Conservation (phyloP, 2,113 vertebrate genomes). For the Oriolus oriolus region DNA sequence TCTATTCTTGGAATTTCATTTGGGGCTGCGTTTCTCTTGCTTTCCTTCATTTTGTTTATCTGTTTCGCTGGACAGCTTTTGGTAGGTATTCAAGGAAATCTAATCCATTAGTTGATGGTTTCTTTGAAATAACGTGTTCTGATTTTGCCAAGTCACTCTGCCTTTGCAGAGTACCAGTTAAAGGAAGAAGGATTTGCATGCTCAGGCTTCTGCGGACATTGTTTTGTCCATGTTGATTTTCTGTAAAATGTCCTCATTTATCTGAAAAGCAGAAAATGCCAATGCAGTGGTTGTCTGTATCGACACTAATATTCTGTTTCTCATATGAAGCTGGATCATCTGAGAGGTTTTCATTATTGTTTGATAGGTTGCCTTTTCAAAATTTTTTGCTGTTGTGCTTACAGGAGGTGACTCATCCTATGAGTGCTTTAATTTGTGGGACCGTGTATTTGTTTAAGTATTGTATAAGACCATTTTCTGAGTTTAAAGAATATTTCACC, state of each 20-base stretch:
- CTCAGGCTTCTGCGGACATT: neutral
- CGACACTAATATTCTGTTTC: neutral
- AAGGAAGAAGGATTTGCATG: neutral
- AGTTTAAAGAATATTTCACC: neutral
- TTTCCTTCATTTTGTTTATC: slow-evolving; percentile 88
- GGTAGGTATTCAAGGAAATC: slow-evolving; percentile 77
- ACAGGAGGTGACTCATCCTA: neutral
- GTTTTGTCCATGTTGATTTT: neutral
- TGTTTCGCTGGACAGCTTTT: slow-evolving; percentile 92
- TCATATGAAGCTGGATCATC: neutral
- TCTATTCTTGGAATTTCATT: slow-evolving; percentile 89
- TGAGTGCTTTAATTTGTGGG: neutral
- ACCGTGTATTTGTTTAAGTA: neutral
- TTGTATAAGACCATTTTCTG: neutral
- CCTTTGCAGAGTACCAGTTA: neutral
- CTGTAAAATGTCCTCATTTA: neutral
- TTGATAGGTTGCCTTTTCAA: neutral
- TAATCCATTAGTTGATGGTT: neutral
- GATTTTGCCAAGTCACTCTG: neutral
- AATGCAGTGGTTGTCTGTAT: neutral
- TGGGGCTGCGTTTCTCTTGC: slow-evolving; percentile 86
- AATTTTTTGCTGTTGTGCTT: neutral
- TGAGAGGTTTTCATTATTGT: neutral
- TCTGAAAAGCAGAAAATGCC: neutral
- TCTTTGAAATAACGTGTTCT: neutral